Evolutionary conservation across 2,113 vertebrate species (phyloP), one percentile per base, ranked within the genome.

Genomic region (Hepsetus odoe): DNA sequence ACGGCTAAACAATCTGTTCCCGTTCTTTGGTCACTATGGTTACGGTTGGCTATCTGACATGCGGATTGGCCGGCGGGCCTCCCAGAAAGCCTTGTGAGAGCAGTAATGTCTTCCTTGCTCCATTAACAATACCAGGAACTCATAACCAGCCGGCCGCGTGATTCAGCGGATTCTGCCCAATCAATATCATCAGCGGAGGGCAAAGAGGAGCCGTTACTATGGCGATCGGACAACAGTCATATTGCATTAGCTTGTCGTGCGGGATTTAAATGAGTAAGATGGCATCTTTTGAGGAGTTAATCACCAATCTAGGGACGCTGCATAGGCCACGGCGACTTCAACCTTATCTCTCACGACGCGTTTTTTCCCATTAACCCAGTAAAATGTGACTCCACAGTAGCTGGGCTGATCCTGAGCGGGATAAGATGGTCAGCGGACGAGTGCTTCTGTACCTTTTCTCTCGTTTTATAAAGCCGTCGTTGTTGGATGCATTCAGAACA

Each of bases 101-200:
- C 72, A 51, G 44, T 76, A 69, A 51, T 70, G 68, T 84, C 72
- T 49, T 73, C 68, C 58, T n/a, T 75, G 71, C 58, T 28, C 72
- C 73, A 82, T 85, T 85, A 85, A 69, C 42, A 72, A 76, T 79
- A 80, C 74, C 77, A 76, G 77, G 69, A 85, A 79, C 73, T 85
- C 83, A 77, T 82, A 82, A 77, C 76, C 70, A 69, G 22, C 33
- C 33, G 65, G 55, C 68, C 68, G 55, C 22, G 51, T 79, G 70
- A 79, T 51, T 76, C 80, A 85, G 74, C 62, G 51, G 55, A 55
- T 73, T 72, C 51, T 56, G 72, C 65, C 44, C 80, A 67, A 51
- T 85, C 69, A 76, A 35, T 71, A 59, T 82, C 74, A 84, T 76
- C 72, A 85, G 56, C 11, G 51, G 32, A n/a, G n/a, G 58, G 56